Evolutionary conservation across 2,113 vertebrate species (phyloP).

Genomic region (Petroica traversi): DNA sequence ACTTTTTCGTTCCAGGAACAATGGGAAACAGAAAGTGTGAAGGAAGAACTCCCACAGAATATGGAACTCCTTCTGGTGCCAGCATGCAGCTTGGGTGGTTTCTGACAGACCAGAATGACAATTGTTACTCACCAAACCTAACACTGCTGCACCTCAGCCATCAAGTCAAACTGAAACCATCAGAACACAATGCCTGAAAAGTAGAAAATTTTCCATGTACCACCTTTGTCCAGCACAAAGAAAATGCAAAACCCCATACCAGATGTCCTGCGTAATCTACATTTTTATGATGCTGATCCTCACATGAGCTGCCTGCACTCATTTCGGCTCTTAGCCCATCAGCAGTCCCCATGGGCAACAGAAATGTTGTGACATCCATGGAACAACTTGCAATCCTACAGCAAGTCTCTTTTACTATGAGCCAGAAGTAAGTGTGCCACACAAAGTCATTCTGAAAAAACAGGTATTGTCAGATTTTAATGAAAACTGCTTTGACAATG

Average conservation of each 20-base stretch:
- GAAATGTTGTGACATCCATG: background rate
- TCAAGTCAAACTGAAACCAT: background rate
- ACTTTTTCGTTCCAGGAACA: background rate
- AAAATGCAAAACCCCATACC: background rate
- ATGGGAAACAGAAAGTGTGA: background rate
- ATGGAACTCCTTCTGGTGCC: background rate
- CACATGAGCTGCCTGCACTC: background rate
- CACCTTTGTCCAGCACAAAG: background rate
- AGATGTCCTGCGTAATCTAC: background rate
- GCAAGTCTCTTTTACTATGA: background rate
- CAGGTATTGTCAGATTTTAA: background rate
- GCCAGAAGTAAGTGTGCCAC: background rate
- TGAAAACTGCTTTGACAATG: background rate
- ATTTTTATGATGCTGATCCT: background rate
- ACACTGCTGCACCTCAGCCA: fast-evolving
- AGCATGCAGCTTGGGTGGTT: background rate
- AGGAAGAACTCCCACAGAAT: background rate
- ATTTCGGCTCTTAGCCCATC: background rate
- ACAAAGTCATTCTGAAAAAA: background rate
- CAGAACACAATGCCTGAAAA: background rate
- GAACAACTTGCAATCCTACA: background rate
- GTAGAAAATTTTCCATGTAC: background rate
- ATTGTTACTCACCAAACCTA: background rate
- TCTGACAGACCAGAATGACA: background rate
- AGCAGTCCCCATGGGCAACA: background rate